A percentile compares a stretch with the other conserved stretches of the same genome.
Evolutionary conservation across 2,797 vertebrate species (phyloP).

Genomic region (Phaenicophaeus curvirostris): DNA sequence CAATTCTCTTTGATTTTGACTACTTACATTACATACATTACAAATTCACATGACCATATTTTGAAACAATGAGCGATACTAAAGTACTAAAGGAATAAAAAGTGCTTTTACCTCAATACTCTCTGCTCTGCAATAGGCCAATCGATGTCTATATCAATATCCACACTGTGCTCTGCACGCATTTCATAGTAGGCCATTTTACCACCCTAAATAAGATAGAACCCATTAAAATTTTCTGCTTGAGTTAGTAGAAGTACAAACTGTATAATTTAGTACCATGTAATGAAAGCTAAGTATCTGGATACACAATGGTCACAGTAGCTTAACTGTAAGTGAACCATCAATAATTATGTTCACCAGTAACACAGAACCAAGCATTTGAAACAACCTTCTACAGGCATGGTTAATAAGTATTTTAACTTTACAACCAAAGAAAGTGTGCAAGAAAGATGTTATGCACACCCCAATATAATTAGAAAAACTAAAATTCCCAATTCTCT

Average conservation of each 20-base stretch:
- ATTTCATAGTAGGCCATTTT: constrained; percentile 92
- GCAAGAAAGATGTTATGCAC: neutral
- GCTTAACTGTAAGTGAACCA: neutral
- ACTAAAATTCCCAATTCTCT: neutral
- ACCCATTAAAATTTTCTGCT: neutral
- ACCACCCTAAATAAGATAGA: constrained; percentile 81
- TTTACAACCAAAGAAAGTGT: neutral
- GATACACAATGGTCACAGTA: neutral
- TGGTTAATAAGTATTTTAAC: neutral
- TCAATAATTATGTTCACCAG: neutral
- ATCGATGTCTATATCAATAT: constrained; percentile 95
- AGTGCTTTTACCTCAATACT: constrained; percentile 84
- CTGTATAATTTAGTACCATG: neutral
- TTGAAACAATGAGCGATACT: neutral
- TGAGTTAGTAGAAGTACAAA: neutral
- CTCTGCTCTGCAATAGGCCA: constrained; percentile 97
- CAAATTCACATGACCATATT: neutral
- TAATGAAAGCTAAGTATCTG: neutral
- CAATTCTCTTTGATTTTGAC: neutral
- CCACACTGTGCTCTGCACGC: constrained; percentile 90
- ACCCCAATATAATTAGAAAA: neutral
- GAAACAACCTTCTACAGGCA: neutral
- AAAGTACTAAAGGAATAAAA: neutral
- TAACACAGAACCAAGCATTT: neutral
- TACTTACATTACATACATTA: neutral